phyloP scores from a whole-genome alignment of 1,140 invertebrate species.

The Uloborus diversus region DNA sequence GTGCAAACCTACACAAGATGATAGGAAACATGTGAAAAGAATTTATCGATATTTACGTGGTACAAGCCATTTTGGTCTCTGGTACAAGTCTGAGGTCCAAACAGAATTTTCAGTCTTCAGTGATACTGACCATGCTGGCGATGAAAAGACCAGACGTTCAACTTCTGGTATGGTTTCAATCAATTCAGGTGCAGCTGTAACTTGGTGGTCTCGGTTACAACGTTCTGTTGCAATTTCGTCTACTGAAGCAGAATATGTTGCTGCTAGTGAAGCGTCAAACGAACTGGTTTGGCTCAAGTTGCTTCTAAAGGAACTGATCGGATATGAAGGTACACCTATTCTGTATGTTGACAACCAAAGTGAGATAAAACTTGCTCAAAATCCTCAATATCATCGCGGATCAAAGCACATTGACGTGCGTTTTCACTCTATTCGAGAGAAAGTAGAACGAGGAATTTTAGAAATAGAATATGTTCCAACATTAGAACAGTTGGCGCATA shows the following conservation, averaged over 20 bases:
- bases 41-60: conserved; percentile 66
- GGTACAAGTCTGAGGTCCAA: background rate
- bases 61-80: conserved; percentile 59
- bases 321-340: too few relatives aligned
- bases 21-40: conserved; percentile 65
- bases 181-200: background rate
- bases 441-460: conserved; percentile 50
- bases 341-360: too few relatives aligned
- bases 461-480: conserved; percentile 4
- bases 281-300: conserved; percentile 54
- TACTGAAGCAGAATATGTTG: conserved; percentile 51
- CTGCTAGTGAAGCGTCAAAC: conserved; percentile 40
- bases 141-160: conserved; percentile 24
- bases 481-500: conserved; percentile 48
- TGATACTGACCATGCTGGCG: conserved; percentile 59
- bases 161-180: conserved; percentile 22
- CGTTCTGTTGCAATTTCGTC: conserved; percentile 37
- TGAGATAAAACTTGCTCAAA: conserved; percentile 14
- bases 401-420: conserved; percentile 34
- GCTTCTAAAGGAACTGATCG: too few relatives aligned
- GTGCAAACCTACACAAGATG: background rate
- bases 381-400: conserved; percentile 42
- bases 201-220: too few relatives aligned
- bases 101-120: conserved; percentile 56
- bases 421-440: conserved; percentile 62